Conservation (phyloP, 2,113 vertebrate species). For the Bucco capensis region DNA sequence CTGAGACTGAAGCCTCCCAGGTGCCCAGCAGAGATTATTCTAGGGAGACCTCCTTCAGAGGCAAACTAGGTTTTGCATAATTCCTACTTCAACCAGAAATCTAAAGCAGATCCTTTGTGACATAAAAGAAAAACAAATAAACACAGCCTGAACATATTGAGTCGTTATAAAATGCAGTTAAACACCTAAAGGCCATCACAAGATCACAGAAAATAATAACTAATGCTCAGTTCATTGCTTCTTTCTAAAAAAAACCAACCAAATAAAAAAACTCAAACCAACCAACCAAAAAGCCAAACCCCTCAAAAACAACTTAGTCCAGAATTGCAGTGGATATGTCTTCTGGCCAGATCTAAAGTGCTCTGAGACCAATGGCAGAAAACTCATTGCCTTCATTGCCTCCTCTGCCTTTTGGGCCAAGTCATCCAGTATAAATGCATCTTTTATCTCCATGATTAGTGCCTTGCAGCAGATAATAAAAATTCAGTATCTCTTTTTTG, state of each 20-base stretch:
- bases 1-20: neutral
- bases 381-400: neutral
- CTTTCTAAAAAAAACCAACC: neutral
- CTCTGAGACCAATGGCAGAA: neutral
- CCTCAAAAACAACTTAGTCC: neutral
- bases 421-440: neutral
- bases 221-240: neutral
- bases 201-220: neutral
- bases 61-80: neutral
- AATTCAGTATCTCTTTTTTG: neutral
- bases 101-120: neutral
- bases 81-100: neutral
- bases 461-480: conserved; percentile 6
- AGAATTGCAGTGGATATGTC: neutral
- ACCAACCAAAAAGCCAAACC: neutral
- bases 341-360: neutral
- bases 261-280: neutral
- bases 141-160: neutral
- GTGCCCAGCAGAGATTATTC: neutral
- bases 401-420: neutral
- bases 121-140: neutral
- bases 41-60: neutral
- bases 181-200: neutral
- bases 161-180: neutral
- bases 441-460: conserved; percentile 4